phyloP scores from a whole-genome alignment of 2,888 invertebrate species.

The Drosophila silvestris region DNA sequence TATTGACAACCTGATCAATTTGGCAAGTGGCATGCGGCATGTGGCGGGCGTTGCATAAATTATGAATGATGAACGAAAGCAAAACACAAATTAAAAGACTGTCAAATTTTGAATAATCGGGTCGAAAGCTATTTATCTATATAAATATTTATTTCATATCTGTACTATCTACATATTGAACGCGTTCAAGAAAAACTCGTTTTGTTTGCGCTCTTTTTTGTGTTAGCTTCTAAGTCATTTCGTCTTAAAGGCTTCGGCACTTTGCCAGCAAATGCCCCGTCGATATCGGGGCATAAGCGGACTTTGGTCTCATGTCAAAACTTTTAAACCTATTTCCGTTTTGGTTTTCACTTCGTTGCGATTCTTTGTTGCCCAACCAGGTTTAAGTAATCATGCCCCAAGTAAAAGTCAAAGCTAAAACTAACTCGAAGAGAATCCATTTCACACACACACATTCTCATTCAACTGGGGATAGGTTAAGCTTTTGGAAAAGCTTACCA shows the following conservation, averaged over 20 bases:
- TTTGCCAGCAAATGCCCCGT: slow-evolving; percentile 47
- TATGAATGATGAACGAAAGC: slow-evolving; percentile 17
- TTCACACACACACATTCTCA: not conserved
- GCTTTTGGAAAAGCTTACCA: slow-evolving; percentile 27
- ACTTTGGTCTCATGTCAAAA: slow-evolving; percentile 55
- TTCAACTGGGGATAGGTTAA: slow-evolving; percentile 33
- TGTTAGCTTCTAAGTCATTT: slow-evolving; percentile 43
- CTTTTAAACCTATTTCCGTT: slow-evolving; percentile 39
- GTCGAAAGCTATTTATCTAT: not conserved
- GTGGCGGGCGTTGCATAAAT: slow-evolving; percentile 32
- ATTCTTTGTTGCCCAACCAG: slow-evolving; percentile 21
- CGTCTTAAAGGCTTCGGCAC: slow-evolving; percentile 48
- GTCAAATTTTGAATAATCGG: slow-evolving; percentile 12
- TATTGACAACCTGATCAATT: slow-evolving; percentile 20
- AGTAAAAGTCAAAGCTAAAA: slow-evolving; percentile 17
- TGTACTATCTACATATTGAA: slow-evolving; percentile 13
- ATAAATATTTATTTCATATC: not conserved
- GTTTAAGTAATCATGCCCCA: slow-evolving; percentile 50
- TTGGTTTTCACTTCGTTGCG: slow-evolving; percentile 11
- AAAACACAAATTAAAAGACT: not conserved
- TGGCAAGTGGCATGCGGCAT: slow-evolving; percentile 16
- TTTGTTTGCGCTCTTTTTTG: slow-evolving; percentile 21
- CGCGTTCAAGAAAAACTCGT: slow-evolving; percentile 29
- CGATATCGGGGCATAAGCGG: slow-evolving; percentile 62
- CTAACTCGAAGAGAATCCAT: slow-evolving; percentile 29